Percentiles rank a stretch among this genome's conserved stretches.
These are phyloP conservation scores for Argya squamiceps DNA, from an alignment of 2,797 vertebrate species.

Conservation along the genomic window DNA sequence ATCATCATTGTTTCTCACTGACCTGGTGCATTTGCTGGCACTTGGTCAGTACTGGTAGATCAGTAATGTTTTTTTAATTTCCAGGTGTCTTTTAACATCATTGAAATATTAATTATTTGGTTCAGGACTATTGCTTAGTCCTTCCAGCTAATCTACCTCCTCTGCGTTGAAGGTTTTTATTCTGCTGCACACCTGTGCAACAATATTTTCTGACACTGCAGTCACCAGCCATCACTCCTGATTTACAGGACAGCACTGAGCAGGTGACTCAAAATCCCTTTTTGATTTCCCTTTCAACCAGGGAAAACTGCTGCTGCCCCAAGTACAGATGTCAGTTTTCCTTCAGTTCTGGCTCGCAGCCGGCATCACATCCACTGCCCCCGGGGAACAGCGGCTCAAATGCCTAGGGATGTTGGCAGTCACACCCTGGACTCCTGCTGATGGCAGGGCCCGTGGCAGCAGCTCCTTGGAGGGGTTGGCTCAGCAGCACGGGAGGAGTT, in stretches of 20 bases:
- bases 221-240: neutral
- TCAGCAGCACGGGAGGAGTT: neutral
- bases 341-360: neutral
- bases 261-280: neutral
- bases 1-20: neutral
- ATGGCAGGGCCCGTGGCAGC: fast-evolving
- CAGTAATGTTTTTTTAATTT: neutral
- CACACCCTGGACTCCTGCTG: fast-evolving
- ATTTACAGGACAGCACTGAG: fast-evolving
- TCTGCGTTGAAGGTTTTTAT: neutral
- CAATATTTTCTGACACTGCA: neutral
- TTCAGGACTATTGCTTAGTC: neutral
- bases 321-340: neutral
- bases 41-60: neutral
- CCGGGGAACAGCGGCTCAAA: fast-evolving
- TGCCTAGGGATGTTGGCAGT: neutral
- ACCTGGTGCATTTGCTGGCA: neutral
- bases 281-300: neutral
- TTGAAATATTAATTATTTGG: neutral
- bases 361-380: neutral
- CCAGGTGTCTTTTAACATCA: neutral
- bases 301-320: neutral
- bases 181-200: neutral
- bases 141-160: neutral
- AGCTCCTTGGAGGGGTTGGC: neutral